Evolutionary conservation across 2,113 vertebrate species (phyloP).

Genomic region (Nicator chloris): DNA sequence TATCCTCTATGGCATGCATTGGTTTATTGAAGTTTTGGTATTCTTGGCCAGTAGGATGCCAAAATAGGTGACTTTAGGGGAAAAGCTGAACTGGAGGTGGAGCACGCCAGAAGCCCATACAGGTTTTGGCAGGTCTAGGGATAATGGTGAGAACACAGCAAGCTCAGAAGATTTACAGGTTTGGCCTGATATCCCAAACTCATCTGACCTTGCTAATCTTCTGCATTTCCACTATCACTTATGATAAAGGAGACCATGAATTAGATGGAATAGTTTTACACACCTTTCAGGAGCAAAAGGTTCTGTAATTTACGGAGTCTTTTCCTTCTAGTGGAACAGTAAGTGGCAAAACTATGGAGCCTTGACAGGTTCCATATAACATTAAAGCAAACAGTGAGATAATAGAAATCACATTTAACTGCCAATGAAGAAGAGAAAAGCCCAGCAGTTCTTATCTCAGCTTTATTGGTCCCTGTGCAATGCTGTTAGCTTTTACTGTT

Average conservation of each 20-base stretch:
- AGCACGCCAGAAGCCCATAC: neutral
- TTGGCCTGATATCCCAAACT: conserved; percentile 34
- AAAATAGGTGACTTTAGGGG: neutral
- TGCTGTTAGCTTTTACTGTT: conserved; percentile 27
- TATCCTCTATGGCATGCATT: neutral
- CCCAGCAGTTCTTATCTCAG: conserved; percentile 39
- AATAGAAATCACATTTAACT: conserved; percentile 63
- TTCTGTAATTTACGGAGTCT: neutral
- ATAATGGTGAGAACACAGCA: neutral
- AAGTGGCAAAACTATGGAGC: neutral
- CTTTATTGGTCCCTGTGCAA: conserved; percentile 6
- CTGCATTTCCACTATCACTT: conserved; percentile 37
- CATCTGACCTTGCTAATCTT: conserved; percentile 58
- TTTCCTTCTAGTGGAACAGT: neutral
- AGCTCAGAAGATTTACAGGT: conserved; percentile 26
- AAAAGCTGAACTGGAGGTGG: neutral
- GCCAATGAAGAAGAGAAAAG: conserved; percentile 49
- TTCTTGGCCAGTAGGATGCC: neutral
- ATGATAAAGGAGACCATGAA: conserved; percentile 45
- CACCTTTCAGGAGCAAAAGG: conserved; percentile 36
- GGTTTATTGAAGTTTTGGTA: neutral
- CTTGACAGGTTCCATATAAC: conserved; percentile 62
- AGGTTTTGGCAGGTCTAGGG: neutral
- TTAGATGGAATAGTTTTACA: conserved; percentile 49
- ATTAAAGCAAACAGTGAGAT: conserved; percentile 60